A percentile compares a stretch with the other conserved stretches of the same genome.
These are phyloP conservation scores for Dastarcus helophoroides DNA, from an alignment of 2,888 invertebrate species.

Conservation along the genomic window DNA sequence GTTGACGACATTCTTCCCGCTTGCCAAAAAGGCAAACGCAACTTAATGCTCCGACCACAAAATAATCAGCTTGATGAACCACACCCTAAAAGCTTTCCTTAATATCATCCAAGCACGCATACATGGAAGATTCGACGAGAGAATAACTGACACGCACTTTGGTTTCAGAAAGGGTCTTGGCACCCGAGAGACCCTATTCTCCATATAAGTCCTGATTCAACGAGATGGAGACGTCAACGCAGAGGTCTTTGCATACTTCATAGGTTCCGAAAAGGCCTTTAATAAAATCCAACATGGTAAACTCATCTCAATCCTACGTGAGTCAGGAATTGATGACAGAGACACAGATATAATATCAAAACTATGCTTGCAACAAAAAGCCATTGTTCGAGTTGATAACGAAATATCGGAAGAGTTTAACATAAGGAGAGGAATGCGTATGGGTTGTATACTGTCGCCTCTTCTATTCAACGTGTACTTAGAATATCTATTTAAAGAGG, in stretches of 20 bases:
- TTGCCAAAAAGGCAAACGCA: background rate
- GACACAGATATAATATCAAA: constrained; percentile 1
- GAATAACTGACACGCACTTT: background rate
- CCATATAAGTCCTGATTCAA: constrained; percentile 3
- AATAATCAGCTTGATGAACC: constrained; percentile 3
- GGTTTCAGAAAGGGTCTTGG: constrained; percentile 1
- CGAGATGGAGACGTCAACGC: constrained; percentile 3
- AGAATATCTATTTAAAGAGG: constrained; percentile 2
- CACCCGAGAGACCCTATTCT: constrained; percentile 2
- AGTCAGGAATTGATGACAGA: constrained; percentile 5
- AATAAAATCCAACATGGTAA: constrained; percentile 1
- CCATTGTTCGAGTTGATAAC: constrained; percentile 5
- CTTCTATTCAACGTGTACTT: constrained; percentile 1
- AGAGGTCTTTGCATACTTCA: constrained; percentile 5
- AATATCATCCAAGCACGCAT: constrained; percentile 3
- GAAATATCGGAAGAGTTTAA: constrained; percentile 4
- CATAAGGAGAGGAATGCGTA: too few relatives aligned
- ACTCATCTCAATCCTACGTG: constrained; percentile 2
- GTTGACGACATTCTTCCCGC: background rate
- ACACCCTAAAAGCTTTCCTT: background rate
- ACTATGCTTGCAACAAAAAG: constrained; percentile 4
- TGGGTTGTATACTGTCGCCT: background rate
- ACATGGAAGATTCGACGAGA: too few relatives aligned
- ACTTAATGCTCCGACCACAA: background rate
- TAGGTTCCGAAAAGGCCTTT: constrained; percentile 3